Evolutionary conservation across 1,140 invertebrate genomes (phyloP).

Genomic region (Platorchestia sp.): DNA sequence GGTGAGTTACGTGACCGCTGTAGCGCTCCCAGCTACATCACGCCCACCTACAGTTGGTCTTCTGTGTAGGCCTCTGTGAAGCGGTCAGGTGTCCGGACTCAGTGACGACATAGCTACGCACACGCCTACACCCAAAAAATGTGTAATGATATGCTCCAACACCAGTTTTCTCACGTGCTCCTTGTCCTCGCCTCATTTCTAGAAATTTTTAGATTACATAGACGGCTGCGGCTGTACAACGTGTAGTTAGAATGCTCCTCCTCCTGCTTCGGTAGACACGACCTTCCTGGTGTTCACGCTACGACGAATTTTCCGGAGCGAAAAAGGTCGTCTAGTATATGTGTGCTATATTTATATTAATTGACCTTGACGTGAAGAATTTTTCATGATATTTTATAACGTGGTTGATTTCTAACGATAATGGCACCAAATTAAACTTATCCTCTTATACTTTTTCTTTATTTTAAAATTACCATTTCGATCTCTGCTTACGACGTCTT

Average conservation of each 20-base stretch:
- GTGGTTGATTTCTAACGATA: too few species aligned
- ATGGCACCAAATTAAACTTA: too few species aligned
- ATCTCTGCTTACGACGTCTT: background rate
- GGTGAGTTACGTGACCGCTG: constrained; percentile 15
- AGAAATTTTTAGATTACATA: background rate
- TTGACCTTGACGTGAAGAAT: background rate
- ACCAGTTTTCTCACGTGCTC: background rate
- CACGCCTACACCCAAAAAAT: background rate
- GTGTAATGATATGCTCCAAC: background rate
- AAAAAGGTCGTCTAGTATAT: background rate
- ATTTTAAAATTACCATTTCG: too few species aligned
- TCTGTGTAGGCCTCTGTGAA: background rate
- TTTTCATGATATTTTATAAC: background rate
- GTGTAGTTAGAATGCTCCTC: background rate
- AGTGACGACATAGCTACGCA: background rate
- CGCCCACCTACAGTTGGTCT: background rate
- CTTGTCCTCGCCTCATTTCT: background rate
- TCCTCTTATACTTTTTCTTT: too few species aligned
- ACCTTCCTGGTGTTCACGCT: background rate
- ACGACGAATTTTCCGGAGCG: background rate
- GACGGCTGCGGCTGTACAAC: too few species aligned
- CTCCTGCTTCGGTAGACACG: background rate
- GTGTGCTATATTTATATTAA: background rate
- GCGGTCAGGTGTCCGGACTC: background rate
- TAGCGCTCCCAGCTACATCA: background rate